Evolutionary conservation across 2,797 vertebrate species (phyloP).

Genomic region (Typhlichthys subterraneus): DNA sequence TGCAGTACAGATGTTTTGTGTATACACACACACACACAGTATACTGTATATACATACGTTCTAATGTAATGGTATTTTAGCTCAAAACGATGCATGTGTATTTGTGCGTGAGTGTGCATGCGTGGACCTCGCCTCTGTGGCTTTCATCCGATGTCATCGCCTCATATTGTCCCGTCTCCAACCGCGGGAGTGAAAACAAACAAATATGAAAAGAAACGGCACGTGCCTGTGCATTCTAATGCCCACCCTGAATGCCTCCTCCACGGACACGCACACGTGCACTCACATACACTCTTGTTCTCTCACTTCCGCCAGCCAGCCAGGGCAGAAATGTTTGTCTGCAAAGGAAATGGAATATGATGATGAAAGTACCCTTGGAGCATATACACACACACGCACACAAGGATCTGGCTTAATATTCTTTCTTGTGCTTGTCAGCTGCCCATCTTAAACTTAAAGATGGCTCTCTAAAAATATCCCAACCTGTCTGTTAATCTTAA

Average conservation of each 20-base stretch:
- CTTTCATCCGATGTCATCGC: constrained; percentile 44
- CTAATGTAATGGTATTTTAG: too few species aligned
- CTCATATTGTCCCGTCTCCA: constrained; percentile 32
- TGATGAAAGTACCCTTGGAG: constrained; percentile 78
- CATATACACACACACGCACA: constrained; percentile 27
- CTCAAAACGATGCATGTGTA: neutral
- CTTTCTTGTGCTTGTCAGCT: constrained; percentile 47
- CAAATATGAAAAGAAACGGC: constrained; percentile 3
- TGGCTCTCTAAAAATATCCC: too few species aligned
- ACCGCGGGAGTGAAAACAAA: constrained; percentile 53
- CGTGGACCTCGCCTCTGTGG: constrained; percentile 36
- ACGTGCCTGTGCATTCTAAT: constrained; percentile 19
- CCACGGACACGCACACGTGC: constrained; percentile 22
- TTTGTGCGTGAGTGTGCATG: neutral
- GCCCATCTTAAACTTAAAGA: too few species aligned
- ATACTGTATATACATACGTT: neutral
- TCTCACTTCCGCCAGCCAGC: constrained; percentile 58
- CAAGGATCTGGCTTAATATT: constrained; percentile 75
- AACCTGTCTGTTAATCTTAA: too few species aligned
- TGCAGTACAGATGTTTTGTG: neutral
- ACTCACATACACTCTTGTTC: constrained; percentile 45
- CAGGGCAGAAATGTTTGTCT: constrained; percentile 67
- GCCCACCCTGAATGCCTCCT: constrained; percentile 23
- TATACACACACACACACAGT: neutral
- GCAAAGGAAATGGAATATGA: constrained; percentile 76